Evolutionary conservation across 1,140 invertebrate species (phyloP).

Genomic region (Atta cephalotes): DNA sequence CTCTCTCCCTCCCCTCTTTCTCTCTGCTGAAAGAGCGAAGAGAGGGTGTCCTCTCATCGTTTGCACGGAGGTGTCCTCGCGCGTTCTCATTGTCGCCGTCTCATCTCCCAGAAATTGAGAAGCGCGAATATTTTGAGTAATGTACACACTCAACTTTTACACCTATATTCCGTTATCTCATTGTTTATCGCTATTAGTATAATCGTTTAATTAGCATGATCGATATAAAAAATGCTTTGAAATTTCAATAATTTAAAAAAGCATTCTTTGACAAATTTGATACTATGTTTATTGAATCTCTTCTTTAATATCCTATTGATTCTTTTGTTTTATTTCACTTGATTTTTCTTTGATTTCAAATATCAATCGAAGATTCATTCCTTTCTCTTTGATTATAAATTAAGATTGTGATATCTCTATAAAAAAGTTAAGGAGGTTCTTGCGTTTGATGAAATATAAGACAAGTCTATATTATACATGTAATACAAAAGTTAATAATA

Average conservation of each 20-base stretch:
- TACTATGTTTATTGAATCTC: neutral
- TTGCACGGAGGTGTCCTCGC: conserved; percentile 21
- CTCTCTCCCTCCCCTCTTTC: neutral
- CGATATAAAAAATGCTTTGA: neutral
- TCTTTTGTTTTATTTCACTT: neutral
- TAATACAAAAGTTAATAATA: too few relatives aligned
- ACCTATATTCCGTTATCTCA: neutral
- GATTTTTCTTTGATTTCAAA: neutral
- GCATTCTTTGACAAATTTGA: neutral
- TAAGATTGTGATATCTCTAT: neutral
- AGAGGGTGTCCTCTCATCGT: conserved; percentile 37
- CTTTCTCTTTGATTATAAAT: too few relatives aligned
- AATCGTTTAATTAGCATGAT: neutral
- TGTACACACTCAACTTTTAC: neutral
- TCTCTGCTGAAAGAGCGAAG: neutral
- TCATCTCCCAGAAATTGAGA: conserved; percentile 44
- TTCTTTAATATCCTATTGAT: neutral
- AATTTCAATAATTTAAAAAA: neutral
- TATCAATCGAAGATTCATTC: neutral
- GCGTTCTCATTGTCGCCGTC: conserved; percentile 35
- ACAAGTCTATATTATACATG: too few relatives aligned
- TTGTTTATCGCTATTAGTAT: neutral
- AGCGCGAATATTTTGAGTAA: conserved; percentile 33
- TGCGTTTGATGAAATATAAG: too few relatives aligned
- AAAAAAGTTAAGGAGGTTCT: neutral